Evolutionary conservation across 2,888 invertebrate species (phyloP).

Genomic region (Blastobasis lacticolella): DNA sequence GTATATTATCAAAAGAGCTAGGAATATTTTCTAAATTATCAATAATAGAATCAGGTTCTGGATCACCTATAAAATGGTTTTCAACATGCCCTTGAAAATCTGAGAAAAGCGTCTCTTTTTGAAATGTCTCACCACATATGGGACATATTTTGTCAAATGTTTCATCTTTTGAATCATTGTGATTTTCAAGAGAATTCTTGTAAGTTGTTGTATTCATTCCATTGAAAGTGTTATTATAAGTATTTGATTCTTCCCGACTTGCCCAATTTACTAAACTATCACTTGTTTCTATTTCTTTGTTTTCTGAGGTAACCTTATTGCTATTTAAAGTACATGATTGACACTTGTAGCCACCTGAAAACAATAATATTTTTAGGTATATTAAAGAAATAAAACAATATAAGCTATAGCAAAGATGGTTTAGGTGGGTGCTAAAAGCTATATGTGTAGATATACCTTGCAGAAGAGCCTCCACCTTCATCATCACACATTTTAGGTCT

Average conservation of each 20-base stretch:
- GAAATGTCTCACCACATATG: conserved; percentile 80
- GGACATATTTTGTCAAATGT: conserved; percentile 79
- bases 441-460: conserved; percentile 30
- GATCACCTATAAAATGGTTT: conserved; percentile 80
- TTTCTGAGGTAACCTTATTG: conserved; percentile 44
- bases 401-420: too few relatives aligned
- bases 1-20: conserved; percentile 52
- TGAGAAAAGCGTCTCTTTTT: conserved; percentile 71
- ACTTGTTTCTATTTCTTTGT: conserved; percentile 67
- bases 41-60: conserved; percentile 64
- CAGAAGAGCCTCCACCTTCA: conserved; percentile 46
- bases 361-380: conserved; percentile 1
- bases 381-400: too few relatives aligned
- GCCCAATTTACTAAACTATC: conserved; percentile 63
- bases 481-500: conserved; percentile 68
- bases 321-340: conserved; percentile 47
- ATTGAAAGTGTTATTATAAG: conserved; percentile 48
- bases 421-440: too few relatives aligned
- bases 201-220: conserved; percentile 44
- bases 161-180: conserved; percentile 28
- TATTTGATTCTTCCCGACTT: conserved; percentile 59
- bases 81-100: conserved; percentile 85
- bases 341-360: conserved; percentile 64
- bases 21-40: conserved; percentile 70
- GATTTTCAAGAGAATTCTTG: conserved; percentile 37